A percentile compares a stretch with the other conserved stretches of the same genome.
Conservation (phyloP, 2,113 vertebrate genomes). For the Anhinga anhinga region DNA sequence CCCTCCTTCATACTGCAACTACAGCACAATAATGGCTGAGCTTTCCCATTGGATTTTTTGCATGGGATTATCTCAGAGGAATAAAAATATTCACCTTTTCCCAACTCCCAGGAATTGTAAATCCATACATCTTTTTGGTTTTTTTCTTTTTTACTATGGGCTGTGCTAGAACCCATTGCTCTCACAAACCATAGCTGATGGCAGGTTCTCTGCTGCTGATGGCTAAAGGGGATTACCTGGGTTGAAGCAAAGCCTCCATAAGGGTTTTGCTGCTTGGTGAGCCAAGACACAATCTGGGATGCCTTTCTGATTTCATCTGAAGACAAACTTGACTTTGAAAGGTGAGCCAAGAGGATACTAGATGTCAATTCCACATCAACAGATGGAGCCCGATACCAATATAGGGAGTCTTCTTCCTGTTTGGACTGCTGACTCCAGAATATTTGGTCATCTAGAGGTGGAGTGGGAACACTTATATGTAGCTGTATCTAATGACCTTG, state of each 20-base stretch:
- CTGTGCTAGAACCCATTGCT: neutral
- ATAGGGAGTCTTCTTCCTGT: neutral
- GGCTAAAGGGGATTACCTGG: constrained; percentile 57
- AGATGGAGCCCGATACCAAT: constrained; percentile 59
- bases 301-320: constrained; percentile 49
- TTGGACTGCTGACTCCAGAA: constrained; percentile 47
- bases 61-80: neutral
- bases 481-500: neutral
- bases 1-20: neutral
- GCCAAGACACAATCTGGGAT: constrained; percentile 52
- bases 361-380: constrained; percentile 73
- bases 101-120: neutral
- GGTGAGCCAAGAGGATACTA: constrained; percentile 57
- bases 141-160: neutral
- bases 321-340: constrained; percentile 19
- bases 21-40: neutral
- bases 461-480: neutral
- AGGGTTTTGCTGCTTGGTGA: constrained; percentile 73
- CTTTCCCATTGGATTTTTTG: neutral
- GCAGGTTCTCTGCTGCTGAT: neutral
- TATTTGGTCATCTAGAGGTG: constrained; percentile 35
- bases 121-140: fast-evolving
- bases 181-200: neutral
- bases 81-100: neutral
- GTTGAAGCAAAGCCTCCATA: constrained; percentile 74